Conservation (phyloP, 2,113 vertebrate species). For the Seriola rivoliana region DNA sequence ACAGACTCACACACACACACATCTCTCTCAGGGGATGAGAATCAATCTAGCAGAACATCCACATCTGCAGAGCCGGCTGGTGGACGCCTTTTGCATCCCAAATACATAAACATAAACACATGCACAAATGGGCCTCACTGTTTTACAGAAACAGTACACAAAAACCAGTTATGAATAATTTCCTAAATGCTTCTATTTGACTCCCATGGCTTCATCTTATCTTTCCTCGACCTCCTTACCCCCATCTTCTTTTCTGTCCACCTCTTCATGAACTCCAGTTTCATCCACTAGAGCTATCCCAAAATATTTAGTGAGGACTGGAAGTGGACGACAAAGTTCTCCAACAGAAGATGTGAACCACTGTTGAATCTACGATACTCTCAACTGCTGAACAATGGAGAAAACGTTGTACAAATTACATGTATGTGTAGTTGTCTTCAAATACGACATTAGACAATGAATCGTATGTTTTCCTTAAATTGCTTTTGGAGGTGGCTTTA, state of each 20-base stretch:
- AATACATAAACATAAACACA: slow-evolving; percentile 28
- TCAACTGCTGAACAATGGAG: background rate
- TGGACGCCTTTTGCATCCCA: slow-evolving; percentile 50
- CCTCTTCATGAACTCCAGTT: background rate
- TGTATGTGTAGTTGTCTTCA: background rate
- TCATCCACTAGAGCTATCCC: background rate
- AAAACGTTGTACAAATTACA: background rate
- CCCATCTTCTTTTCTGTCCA: background rate
- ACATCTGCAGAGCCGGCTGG: slow-evolving; percentile 66
- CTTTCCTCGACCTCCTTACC: background rate
- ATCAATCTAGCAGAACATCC: slow-evolving; percentile 68
- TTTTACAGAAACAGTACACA: background rate
- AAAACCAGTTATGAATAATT: slow-evolving; percentile 11
- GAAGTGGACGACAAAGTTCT: background rate
- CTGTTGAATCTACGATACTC: background rate
- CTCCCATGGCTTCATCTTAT: background rate
- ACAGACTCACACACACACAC: background rate
- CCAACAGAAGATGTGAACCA: background rate
- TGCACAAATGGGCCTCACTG: background rate
- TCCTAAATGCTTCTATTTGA: background rate
- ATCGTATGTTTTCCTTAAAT: no score
- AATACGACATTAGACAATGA: background rate
- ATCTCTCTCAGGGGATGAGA: slow-evolving; percentile 43
- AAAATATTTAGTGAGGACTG: background rate
- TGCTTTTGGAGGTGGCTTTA: background rate